Evolutionary conservation across 2,888 invertebrate species (phyloP).

Genomic region (Endotricha flammealis): DNA sequence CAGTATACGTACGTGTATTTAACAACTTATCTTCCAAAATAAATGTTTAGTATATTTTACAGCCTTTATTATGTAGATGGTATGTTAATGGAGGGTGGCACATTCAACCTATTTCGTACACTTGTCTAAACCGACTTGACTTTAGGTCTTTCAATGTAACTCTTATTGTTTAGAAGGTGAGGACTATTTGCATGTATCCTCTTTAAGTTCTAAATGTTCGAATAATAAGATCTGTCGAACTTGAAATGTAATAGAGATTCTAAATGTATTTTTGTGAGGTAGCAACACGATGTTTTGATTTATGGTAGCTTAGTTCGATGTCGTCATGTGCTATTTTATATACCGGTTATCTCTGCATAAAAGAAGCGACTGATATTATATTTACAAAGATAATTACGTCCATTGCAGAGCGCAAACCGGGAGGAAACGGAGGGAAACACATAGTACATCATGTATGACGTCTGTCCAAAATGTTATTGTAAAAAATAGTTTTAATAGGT

Average conservation of each 20-base stretch:
- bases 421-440: slow-evolving; percentile 68
- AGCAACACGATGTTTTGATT: slow-evolving; percentile 35
- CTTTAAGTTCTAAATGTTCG: slow-evolving; percentile 30
- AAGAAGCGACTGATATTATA: slow-evolving; percentile 31
- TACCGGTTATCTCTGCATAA: slow-evolving; percentile 29
- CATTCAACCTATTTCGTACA: slow-evolving; percentile 31
- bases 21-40: slow-evolving; percentile 73
- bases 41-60: slow-evolving; percentile 66
- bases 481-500: slow-evolving; percentile 30
- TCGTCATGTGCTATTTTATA: slow-evolving; percentile 59
- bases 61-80: slow-evolving; percentile 47
- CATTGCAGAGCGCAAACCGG: slow-evolving; percentile 71
- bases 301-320: slow-evolving; percentile 60
- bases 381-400: slow-evolving; percentile 63
- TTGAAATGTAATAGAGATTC: slow-evolving; percentile 27
- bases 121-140: slow-evolving; percentile 25
- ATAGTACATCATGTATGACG: slow-evolving; percentile 54
- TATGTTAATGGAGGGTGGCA: slow-evolving; percentile 45
- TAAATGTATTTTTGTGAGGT: slow-evolving; percentile 30
- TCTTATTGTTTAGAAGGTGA: slow-evolving; percentile 13
- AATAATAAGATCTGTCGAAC: slow-evolving; percentile 22
- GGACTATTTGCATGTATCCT: slow-evolving; percentile 52
- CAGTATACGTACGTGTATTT: slow-evolving; percentile 41
- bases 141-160: slow-evolving; percentile 25
- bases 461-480: slow-evolving; percentile 47